Evolutionary conservation across 1,140 invertebrate genomes (phyloP).

Genomic region (Ceratina japonica): DNA sequence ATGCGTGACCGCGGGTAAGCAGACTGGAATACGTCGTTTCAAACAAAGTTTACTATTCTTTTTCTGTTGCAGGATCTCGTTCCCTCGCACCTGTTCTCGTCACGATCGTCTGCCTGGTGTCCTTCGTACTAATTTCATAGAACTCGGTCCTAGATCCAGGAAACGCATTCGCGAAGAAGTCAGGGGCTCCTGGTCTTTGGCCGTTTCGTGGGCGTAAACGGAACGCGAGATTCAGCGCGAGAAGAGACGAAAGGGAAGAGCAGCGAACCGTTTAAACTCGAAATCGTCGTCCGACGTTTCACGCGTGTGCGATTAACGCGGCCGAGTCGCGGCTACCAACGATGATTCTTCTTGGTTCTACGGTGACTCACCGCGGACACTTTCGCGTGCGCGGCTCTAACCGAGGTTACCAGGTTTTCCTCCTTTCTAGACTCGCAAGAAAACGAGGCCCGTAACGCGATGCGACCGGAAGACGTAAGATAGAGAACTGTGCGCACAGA

Average conservation of each 20-base stretch:
- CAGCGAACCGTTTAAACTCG: constrained; percentile 26
- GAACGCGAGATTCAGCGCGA: constrained; percentile 3
- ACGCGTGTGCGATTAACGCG: constrained; percentile 38
- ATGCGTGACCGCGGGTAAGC: constrained; percentile 45
- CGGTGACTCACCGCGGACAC: too few relatives aligned
- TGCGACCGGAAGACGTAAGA: too few relatives aligned
- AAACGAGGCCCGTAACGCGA: too few relatives aligned
- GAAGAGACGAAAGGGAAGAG: constrained; percentile 24
- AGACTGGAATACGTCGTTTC: too few relatives aligned
- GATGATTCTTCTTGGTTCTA: not conserved
- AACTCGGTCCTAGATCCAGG: too few relatives aligned
- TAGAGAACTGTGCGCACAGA: too few relatives aligned
- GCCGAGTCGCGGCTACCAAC: constrained; percentile 2
- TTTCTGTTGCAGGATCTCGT: constrained; percentile 19
- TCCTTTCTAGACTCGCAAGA: too few relatives aligned
- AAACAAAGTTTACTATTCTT: not conserved
- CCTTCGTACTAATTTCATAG: not conserved
- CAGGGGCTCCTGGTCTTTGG: not conserved
- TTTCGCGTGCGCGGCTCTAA: too few relatives aligned
- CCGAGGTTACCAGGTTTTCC: too few relatives aligned
- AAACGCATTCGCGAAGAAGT: not conserved
- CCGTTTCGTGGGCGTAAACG: not conserved
- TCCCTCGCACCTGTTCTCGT: not conserved
- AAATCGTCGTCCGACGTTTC: constrained; percentile 31
- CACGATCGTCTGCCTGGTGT: not conserved